Percentiles rank a stretch among this genome's conserved stretches.
These are phyloP conservation scores for Pelodytes ibericus DNA, from an alignment of 2,797 vertebrate genomes.

Conservation along the genomic window DNA sequence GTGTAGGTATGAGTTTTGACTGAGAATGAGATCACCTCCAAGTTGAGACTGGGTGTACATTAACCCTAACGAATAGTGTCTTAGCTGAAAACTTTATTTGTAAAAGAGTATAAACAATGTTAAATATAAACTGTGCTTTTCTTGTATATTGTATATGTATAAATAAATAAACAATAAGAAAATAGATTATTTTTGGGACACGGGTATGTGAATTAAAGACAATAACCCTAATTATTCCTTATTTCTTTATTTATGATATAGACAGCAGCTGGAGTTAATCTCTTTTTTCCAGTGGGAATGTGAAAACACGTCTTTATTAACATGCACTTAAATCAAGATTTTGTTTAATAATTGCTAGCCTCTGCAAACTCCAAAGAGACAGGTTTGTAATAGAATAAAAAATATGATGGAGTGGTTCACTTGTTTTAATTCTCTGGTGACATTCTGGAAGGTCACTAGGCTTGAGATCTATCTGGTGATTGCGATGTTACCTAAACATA, in stretches of 20 bases:
- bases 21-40: constrained; percentile 36
- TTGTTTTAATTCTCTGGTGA: not conserved
- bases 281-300: not conserved
- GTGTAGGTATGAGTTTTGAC: constrained; percentile 26
- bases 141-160: too few relatives aligned
- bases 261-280: constrained; percentile 8
- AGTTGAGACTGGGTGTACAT: not conserved
- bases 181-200: not conserved
- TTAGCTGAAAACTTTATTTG: not conserved
- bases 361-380: constrained; percentile 1
- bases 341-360: not conserved
- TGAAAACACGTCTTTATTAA: not conserved
- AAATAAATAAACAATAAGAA: not conserved
- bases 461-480: not conserved
- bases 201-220: not conserved
- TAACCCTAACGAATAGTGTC: too few relatives aligned
- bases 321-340: not conserved
- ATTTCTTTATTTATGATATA: not conserved
- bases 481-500: not conserved
- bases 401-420: not conserved
- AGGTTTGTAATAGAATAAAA: not conserved
- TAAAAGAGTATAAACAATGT: not conserved
- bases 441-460: constrained; percentile 2
- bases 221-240: not conserved
- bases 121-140: too few relatives aligned